Base-by-base conservation (phyloP, 2,888 invertebrate genomes). In the Drosophila rubida region DNA sequence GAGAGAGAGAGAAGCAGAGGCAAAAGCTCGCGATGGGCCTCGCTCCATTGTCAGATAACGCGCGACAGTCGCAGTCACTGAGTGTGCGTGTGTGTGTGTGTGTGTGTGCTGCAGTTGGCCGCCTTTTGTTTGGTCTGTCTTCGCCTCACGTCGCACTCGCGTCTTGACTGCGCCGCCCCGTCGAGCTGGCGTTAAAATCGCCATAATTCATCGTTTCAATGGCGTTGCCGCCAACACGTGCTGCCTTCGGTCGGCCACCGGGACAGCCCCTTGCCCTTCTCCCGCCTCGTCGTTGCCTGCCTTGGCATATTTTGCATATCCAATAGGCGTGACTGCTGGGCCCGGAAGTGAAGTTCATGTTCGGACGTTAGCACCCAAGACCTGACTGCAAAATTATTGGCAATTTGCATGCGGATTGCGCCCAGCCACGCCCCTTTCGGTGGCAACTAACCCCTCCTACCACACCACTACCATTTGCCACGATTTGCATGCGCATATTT, bases 201-300 rank as follows among this genome's bases (percentile, higher is more conserved):
- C 80, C 78, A 83, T 83, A 86, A 88, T 88, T 83, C 88, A 87
- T 86, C 80, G 78, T 80, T 83, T 74, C 80, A 88, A 70, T 86
- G 85, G 79, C 69, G 55, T 54, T 9, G 50, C 60, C 37, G 58
- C 68, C 39, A 61, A 58, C 68, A 73, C 74, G 78, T 78, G 63
- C 61, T 23, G 7, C 19, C 49, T 22, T 14, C 30, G 11, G 0
- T 30, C 11, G 4, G 11, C 30, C 27, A 8, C 0, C 2, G 3
- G n/a, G n/a, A n/a, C 19, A 19, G 19, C 11, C 9, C 32, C n/a
- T 3, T n/a, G 11, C n/a, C 16, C 8, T 22, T 4, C 4, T n/a
- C 22, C 7, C n/a, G 11, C 7, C 4, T 11, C 2, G 44, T n/a
- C 9, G 27, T n/a, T 9, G 0, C 19, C 16, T 14, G 7, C 11